Percentiles rank a stretch among this genome's conserved stretches.
Conservation (phyloP, 2,113 vertebrate species). For the Siniperca chuatsi region DNA sequence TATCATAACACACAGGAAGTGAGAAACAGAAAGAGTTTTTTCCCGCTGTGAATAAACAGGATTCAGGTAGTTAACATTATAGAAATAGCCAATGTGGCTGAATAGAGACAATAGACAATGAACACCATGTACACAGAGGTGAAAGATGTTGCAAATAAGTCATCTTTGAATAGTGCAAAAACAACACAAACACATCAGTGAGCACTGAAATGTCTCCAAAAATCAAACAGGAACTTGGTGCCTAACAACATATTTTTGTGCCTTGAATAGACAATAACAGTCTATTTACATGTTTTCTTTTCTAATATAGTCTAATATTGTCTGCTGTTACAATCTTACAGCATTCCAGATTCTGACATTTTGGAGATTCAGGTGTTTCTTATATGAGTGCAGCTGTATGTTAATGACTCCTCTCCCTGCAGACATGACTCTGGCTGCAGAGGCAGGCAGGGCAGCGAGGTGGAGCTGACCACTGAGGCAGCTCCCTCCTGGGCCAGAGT, state of each 20-base stretch:
- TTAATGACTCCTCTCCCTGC: background rate
- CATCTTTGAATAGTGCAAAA: background rate
- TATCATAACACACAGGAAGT: too few species aligned
- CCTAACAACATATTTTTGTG: background rate
- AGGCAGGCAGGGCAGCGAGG: conserved; percentile 64
- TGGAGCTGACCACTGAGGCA: conserved; percentile 3
- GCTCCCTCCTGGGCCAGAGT: conserved; percentile 84
- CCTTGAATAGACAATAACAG: background rate
- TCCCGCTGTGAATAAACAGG: too few species aligned
- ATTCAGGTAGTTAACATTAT: background rate
- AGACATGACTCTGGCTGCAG: conserved; percentile 82
- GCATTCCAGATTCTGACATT: background rate
- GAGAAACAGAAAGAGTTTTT: too few species aligned
- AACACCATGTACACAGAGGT: background rate
- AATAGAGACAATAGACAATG: background rate
- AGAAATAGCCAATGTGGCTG: background rate
- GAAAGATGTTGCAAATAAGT: background rate
- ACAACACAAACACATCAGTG: background rate
- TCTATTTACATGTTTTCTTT: background rate
- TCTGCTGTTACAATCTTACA: background rate
- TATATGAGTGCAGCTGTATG: background rate
- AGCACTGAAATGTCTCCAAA: background rate
- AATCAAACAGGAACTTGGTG: background rate
- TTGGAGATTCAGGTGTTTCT: background rate
- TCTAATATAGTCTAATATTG: too few species aligned